Base-by-base conservation (phyloP, 2,797 vertebrate genomes). In the Mycteria americana region DNA sequence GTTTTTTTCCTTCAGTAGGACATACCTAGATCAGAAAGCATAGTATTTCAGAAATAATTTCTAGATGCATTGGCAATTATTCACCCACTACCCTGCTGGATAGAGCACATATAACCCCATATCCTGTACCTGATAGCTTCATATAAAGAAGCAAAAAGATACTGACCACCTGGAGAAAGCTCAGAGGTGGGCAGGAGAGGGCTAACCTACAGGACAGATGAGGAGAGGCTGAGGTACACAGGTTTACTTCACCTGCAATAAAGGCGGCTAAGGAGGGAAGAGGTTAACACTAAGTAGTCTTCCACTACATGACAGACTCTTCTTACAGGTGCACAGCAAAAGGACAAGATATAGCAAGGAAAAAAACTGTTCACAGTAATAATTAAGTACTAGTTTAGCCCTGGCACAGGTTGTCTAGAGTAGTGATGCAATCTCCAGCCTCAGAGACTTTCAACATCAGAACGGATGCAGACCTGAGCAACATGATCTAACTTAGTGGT, bases 1-100 rank as follows among this genome's bases (percentile, higher is more conserved):
- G 97, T 99, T 99, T 97, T 98, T 99, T 93, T 99, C 99, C 97
- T 99, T 99, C 87, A 99, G 95, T n/a, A 99, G 98, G 56, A 99
- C 98, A 97, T 99, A 99, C 99, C 99, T 99, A 76, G 50, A 70
- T 37, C 69, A 97, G 87, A 97, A 81, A 96, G 95, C 21, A 92
- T 2, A 81, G 43, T 10, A 41, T 53, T 93, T 87, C 4, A 91
- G n/a, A 43, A 83, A 33, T 17, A 3, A 39, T 43, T 81, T 54
- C 24, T 54, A 33, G 54, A 69, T 28, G 9, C 10, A 11, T 8
- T 23, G 51, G 46, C 69, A 89, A 50, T 80, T 63, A 56, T 4
- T 90, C 18, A 35, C 8, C 70, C 24, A 8, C 8, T 18, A 7
- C 18, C 28, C 57, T 57, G 56, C 48, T 85, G 69, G 50, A 81